A percentile compares a stretch with the other conserved stretches of the same genome.
Conservation (phyloP, 2,113 vertebrate genomes). For the Odocoileus hemionus region DNA sequence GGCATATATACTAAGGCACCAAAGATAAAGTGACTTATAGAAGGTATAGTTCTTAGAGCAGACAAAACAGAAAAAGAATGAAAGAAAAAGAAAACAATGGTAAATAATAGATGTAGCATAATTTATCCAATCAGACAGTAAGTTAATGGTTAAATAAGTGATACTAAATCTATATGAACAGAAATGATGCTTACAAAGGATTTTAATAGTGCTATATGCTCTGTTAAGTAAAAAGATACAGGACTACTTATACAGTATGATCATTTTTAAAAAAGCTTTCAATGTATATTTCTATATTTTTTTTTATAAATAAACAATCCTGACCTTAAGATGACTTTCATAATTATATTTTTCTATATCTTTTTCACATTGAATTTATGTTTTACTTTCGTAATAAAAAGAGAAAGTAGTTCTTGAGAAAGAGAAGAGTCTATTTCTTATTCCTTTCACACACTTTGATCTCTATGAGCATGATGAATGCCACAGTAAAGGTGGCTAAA, state of each 20-base stretch:
- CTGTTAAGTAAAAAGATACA: background rate
- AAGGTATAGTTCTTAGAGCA: background rate
- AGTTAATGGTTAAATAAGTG: background rate
- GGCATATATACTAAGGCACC: background rate
- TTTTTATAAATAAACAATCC: background rate
- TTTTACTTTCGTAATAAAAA: conserved; percentile 8
- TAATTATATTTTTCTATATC: background rate
- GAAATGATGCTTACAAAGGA: background rate
- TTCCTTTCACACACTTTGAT: background rate
- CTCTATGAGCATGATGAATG: background rate
- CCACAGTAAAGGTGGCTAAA: too few species aligned
- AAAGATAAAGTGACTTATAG: background rate
- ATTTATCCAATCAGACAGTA: background rate
- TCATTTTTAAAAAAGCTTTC: background rate
- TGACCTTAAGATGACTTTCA: background rate
- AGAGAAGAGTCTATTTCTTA: background rate
- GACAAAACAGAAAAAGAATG: background rate
- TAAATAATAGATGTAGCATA: background rate
- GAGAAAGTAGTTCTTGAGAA: background rate
- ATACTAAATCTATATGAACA: background rate
- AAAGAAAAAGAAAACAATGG: background rate
- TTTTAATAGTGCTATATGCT: background rate
- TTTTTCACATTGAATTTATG: background rate
- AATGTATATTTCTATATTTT: background rate
- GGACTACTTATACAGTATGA: background rate